Base-by-base conservation (phyloP, 35 echinoderm and acorn worm genomes). In the Lytechinus variegatus region DNA sequence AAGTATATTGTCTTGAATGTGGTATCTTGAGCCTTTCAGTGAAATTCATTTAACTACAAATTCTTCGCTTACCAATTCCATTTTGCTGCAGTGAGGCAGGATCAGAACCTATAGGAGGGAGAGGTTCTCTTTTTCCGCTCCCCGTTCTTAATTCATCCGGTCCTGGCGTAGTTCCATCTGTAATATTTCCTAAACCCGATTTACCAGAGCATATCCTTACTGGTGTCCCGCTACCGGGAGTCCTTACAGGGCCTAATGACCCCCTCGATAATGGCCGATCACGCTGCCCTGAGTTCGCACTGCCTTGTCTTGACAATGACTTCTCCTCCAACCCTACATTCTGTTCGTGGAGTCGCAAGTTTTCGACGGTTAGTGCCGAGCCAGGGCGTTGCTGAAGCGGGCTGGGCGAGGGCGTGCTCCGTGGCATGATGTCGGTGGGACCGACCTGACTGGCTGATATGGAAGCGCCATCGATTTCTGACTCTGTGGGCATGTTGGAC, bases 331-430 rank as follows among this genome's bases (percentile, higher is more conserved):
- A 55, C 8, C 27, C 91, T 13, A 95, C 87, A 60, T 86, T 95
- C 92, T 98, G 92, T 55, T 98, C 97, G 92, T 96, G 96, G 52
- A 94, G 95, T 55, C 95, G 86, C 3, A 98, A 87, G 92, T 98
- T 98, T 97, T 98, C 97, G 5, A 98, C 90, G 4, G 97, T 98
- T 13, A 98, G 91, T 61, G 94, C 97, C 8, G 97, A 98, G 71
- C 89, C 96, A 29, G 95, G 87, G 3, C 96, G 95, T 14, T 88
- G 92, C 14, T 79, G 19, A 24, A 16, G 66, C 21, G 66, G 12
- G 14, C 61, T 10, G 27, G 87, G 87, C 21, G 95, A 89, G 19
- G 13, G 54, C 11, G 54, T 60, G 27, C 53, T 61, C 24, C 53
- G 91, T 27, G 91, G 11, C 19, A 53, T 86, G 54, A 93, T 60